Base-by-base conservation (phyloP, 2,888 invertebrate genomes). In the Hydroisotoma schaefferi region DNA sequence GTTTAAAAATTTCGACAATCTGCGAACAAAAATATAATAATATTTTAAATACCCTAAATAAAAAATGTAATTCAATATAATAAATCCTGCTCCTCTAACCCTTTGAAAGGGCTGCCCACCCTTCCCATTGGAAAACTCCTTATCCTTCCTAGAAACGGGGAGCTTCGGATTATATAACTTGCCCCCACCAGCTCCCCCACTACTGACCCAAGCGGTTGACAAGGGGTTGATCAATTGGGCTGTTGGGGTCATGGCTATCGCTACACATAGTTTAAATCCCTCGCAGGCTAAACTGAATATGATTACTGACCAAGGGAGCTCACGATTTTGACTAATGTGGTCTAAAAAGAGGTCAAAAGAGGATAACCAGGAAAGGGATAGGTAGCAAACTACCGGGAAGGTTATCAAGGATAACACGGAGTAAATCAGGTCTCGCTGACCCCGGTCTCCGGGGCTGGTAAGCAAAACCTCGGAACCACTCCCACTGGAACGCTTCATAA, bases 91-190 rank as follows among this genome's bases (percentile, higher is more conserved):
- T 2, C 22, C n/a, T 20, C 8, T 55, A 59, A n/a, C 61, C 55
- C 58, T 62, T 0, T 43, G 28, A 18, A 55, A 58, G n/a, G 55
- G 40, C 1, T 51, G 10, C 1, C 55, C 55, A 6, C 58, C 33
- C 33, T 55, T 62, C 4, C 37, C n/a, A 10, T 44, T 25, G 0
- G 23, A 28, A 22, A 28, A 49, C 10, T 62, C 62, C 22, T 57
- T 48, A 15, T 59, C 61, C 28, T 59, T 65, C 49, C 54, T 65
- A 3, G 65, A 27, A 61, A 63, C 5, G 63, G 69, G 10, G 63
- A 40, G 29, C 59, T 44, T 22, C 37, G 54, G 18, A 48, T 48
- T 1, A 48, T 37, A 10, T 29, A 47, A 23, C n/a, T 18, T 33
- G 28, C 37, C 37, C 2, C 23, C 18, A 29, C 49, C 22, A 46